phyloP scores from a whole-genome alignment of 2,113 vertebrate genomes.

The Casuarius casuarius region DNA sequence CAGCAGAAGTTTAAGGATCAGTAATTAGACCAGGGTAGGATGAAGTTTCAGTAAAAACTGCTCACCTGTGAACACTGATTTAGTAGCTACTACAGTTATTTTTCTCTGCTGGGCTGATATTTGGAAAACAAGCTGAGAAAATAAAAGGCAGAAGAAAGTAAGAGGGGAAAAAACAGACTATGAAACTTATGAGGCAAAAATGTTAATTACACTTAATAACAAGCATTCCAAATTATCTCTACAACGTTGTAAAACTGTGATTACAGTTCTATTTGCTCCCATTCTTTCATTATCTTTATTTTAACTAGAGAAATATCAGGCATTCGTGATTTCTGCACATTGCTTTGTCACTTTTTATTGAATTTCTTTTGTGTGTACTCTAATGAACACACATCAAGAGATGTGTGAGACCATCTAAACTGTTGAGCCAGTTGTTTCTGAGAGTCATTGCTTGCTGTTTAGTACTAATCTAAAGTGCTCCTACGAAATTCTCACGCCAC shows the following conservation, averaged over 20 bases:
- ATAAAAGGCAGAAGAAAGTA: not conserved
- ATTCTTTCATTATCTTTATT: not conserved
- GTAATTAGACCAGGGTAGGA: constrained; percentile 2
- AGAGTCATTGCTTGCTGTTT: not conserved
- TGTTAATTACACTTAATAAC: constrained; percentile 30
- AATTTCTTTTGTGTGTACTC: not conserved
- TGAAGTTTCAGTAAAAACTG: not conserved
- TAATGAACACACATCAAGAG: not conserved
- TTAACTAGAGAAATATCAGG: not conserved
- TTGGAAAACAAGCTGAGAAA: constrained; percentile 27
- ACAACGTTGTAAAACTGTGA: not conserved
- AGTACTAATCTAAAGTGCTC: not conserved
- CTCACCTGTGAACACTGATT: not conserved
- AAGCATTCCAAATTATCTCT: not conserved
- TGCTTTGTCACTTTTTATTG: not conserved
- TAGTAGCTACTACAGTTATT: constrained; percentile 4
- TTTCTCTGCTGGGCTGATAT: constrained; percentile 8
- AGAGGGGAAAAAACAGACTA: not conserved
- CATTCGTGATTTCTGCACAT: not conserved
- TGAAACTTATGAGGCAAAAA: constrained; percentile 28
- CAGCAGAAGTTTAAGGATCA: not conserved
- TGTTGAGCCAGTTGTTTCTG: not conserved
- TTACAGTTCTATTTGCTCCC: not conserved
- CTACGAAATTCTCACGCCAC: not conserved
- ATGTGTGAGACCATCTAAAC: not conserved